phyloP scores from a whole-genome alignment of 2,797 vertebrate species.

The Otus scops region DNA sequence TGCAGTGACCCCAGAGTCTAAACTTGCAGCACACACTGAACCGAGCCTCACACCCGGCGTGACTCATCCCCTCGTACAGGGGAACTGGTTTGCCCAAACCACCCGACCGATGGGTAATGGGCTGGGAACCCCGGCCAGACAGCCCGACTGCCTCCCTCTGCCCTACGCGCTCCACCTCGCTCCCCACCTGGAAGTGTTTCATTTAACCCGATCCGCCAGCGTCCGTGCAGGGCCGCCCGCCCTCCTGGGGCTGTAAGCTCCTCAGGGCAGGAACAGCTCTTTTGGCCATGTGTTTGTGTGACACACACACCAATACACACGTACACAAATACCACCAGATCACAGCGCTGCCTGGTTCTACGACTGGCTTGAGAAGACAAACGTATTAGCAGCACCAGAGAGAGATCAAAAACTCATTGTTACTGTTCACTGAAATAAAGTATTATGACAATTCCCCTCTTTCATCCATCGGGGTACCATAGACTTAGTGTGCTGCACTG shows the following conservation, averaged over 20 bases:
- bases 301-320: background rate
- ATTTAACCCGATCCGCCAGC: background rate
- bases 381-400: background rate
- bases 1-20: background rate
- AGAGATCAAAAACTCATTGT: background rate
- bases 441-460: background rate
- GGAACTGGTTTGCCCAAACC: slow-evolving; percentile 47
- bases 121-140: background rate
- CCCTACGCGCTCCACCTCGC: background rate
- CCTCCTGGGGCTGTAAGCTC: background rate
- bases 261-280: background rate
- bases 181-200: background rate
- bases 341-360: background rate
- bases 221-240: background rate
- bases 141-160: background rate
- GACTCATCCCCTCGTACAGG: background rate
- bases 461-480: rapidly evolving
- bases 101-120: background rate
- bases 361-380: background rate
- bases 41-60: background rate
- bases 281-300: background rate
- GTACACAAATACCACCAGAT: background rate
- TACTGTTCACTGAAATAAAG: background rate
- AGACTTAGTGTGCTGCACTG: background rate
- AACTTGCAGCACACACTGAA: background rate